Percentiles rank a stretch among this genome's conserved stretches.
Conservation (phyloP, 1,140 invertebrate genomes). For the Coptotermes formosanus region DNA sequence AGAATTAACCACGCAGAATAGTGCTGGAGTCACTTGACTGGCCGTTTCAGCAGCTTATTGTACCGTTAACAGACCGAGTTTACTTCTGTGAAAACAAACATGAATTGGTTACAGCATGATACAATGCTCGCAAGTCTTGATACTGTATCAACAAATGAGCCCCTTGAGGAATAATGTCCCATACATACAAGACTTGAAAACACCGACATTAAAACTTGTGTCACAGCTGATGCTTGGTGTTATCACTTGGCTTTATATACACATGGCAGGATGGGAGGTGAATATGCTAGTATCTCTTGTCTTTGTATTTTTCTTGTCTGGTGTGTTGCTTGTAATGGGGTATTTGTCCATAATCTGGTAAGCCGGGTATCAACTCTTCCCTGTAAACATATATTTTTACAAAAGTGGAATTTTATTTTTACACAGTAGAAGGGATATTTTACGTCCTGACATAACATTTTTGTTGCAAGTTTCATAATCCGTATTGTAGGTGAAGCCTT, state of each 20-base stretch:
- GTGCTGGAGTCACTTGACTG: too few relatives aligned
- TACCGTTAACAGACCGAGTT: too few relatives aligned
- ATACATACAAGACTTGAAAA: neutral
- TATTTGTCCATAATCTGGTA: neutral
- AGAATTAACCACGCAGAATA: too few relatives aligned
- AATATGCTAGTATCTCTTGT: neutral
- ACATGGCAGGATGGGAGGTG: neutral
- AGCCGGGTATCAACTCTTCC: neutral
- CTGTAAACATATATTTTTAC: constrained; percentile 1
- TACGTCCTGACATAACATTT: neutral
- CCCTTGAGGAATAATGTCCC: too few relatives aligned
- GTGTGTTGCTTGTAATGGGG: neutral
- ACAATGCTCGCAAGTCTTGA: too few relatives aligned
- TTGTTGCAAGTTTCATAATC: constrained; percentile 1
- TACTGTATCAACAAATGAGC: too few relatives aligned
- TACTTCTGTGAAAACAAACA: too few relatives aligned
- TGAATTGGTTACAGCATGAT: too few relatives aligned
- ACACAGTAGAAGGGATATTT: neutral
- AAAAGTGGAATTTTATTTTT: neutral
- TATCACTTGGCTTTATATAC: neutral
- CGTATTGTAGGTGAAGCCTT: neutral
- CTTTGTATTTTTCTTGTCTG: neutral
- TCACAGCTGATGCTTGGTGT: neutral
- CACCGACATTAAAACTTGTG: neutral
- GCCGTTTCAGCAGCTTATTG: too few relatives aligned